Evolutionary conservation across 2,888 invertebrate genomes (phyloP), one percentile per base, ranked within the genome.

Genomic region (Bellardia bayeri): DNA sequence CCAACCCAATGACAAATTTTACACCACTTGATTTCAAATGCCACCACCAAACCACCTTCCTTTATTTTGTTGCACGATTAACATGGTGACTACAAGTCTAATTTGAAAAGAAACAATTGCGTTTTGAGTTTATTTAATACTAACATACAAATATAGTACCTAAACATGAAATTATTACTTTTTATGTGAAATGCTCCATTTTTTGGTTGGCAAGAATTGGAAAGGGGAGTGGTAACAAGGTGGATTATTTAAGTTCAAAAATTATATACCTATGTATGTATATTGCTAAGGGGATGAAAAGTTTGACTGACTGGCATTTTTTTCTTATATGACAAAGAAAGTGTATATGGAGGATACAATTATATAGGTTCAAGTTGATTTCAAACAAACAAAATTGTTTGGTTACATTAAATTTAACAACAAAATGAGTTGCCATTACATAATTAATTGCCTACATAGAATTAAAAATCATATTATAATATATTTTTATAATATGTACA

Each of bases 351-450:
- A 5, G n/a, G 51, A 5, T 51, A 51, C 51, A 51, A 51, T 51
- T 51, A 5, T 51, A n/a, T 14, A 6, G n/a, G 40, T 23, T 61
- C 40, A 30, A 40, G 33, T 66, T n/a, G 66, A 30, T 45, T 49
- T 45, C 45, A 51, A 51, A 51, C 16, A 45, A 68, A 49, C 14
- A 5, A 9, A 16, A 23, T 11, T 33, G 23, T 42, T 68, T 68
- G 14, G 68, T 16, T 42, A 49, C 23, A 56, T 56, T 56, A 56
- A 51, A 51, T n/a, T n/a, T 9, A 63, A 42, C 40, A 68, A 68
- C 16, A 68, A 49, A 40, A 56, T 72, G 56, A 40, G 71, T 72
- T 64, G 42, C 64, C 64, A 64, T 37, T 33, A 40, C 11, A 37
- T 37, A 76, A 54, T 54, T 23, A 76, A 76, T 51, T 1, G 23